These are phyloP conservation scores for Andrena cerasifolii DNA, from an alignment of 1,140 invertebrate species.

Conservation along the genomic window DNA sequence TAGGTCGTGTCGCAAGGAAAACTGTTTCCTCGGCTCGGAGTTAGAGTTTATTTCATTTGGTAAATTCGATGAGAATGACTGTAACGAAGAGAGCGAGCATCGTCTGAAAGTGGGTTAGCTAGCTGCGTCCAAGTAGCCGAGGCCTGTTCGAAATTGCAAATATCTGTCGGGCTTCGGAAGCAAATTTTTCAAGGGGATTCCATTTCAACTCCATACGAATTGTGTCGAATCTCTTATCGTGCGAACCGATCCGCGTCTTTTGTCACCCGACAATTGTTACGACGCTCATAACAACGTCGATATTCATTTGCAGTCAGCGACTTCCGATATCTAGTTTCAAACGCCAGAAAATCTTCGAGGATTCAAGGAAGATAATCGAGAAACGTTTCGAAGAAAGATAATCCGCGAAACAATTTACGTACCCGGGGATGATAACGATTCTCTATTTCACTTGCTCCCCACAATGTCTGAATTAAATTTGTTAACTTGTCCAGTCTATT, in stretches of 20 bases:
- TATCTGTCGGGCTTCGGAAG: constrained; percentile 22
- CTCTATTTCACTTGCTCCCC: too few species aligned
- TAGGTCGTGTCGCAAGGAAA: constrained; percentile 28
- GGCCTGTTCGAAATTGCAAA: constrained; percentile 39
- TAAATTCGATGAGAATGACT: constrained; percentile 47
- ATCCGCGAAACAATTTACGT: too few species aligned
- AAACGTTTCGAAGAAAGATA: too few species aligned
- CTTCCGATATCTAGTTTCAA: background rate
- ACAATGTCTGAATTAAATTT: too few species aligned
- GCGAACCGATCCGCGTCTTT: background rate
- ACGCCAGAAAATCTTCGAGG: background rate
- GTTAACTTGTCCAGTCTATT: too few species aligned
- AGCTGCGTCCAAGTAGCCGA: background rate
- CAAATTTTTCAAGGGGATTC: constrained; percentile 29
- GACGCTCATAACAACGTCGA: background rate
- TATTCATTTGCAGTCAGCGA: background rate
- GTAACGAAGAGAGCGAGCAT: constrained; percentile 35
- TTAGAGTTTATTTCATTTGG: constrained; percentile 43
- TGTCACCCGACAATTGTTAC: constrained; percentile 4
- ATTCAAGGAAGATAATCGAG: background rate
- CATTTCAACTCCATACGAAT: constrained; percentile 4
- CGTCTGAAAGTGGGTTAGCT: constrained; percentile 31
- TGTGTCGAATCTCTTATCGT: background rate
- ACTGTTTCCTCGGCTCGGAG: constrained; percentile 19
- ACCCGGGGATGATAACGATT: too few species aligned